Base-by-base conservation (phyloP, 2,113 vertebrate species). In the Micronisus gabar region DNA sequence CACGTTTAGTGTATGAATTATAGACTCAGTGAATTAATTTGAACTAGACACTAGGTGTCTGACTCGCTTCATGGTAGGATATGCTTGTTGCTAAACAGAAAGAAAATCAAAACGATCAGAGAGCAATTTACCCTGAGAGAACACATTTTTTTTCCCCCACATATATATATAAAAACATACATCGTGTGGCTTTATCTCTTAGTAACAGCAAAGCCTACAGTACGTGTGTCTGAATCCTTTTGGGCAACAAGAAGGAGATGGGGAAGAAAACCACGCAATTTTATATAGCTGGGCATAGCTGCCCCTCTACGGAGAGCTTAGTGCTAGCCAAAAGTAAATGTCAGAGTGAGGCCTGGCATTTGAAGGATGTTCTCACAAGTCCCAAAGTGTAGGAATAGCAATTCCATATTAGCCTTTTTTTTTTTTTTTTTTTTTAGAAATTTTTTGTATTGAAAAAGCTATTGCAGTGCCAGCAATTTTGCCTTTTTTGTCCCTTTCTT, bases 31-130 rank as follows among this genome's bases (percentile, higher is more conserved):
- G 47, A 73, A 70, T 58, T 52, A 47, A 68, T 82, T 41, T 59
- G 32, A 79, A 65, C 38, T 32, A 70, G 66, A 89, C 85, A 83
- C 76, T 89, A 92, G 92, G 88, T 92, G 85, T 94, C 92, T 82
- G 76, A 89, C 85, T 94, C 9, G 65, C 89, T 79, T 92, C 95
- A 50, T 13, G 27, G 29, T 32, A 38, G 26, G 20, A 74, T n/a
- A 12, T 5, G 30, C 25, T 63, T 59, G 27, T 11, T 78, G 76
- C 59, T 59, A n/a, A 74, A 58, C 13, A n/a, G 27, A 88, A 72
- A 41, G 47, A 10, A 36, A 74, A 48, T 21, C 6, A 17, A 22
- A 81, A n/a, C 3, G 6, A 32, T 58, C 59, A 34, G 16, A 56
- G 29, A 21, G 27, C 19, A 67, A n/a, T 56, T 58, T 23, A 63